Percentiles rank a stretch among this genome's conserved stretches.
phyloP scores from a whole-genome alignment of 2,113 vertebrate genomes.

The human region GRCh38 chr2:147394501-147395000 shows the following conservation, averaged over 20 bases:
- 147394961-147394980: conserved; percentile 30
- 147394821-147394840: conserved; percentile 54
- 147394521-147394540: neutral
- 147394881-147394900: conserved; percentile 33
- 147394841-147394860: conserved; percentile 38
- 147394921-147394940: conserved; percentile 71
- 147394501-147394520: neutral
- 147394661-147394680: neutral
- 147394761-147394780: neutral
- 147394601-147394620: neutral
- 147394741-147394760: neutral
- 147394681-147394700: neutral
- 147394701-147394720: neutral
- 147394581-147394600: neutral
- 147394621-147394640: conserved; percentile 33
- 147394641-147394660: neutral
- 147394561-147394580: conserved; percentile 17
- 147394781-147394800: conserved; percentile 43
- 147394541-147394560: neutral
- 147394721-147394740: neutral
- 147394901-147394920: conserved; percentile 8
- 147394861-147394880: neutral
- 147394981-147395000: conserved; percentile 50
- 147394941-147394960: conserved; percentile 46
- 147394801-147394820: conserved; percentile 48